phyloP scores from a whole-genome alignment of 2,797 vertebrate species.

The Myotis vivesi region DNA sequence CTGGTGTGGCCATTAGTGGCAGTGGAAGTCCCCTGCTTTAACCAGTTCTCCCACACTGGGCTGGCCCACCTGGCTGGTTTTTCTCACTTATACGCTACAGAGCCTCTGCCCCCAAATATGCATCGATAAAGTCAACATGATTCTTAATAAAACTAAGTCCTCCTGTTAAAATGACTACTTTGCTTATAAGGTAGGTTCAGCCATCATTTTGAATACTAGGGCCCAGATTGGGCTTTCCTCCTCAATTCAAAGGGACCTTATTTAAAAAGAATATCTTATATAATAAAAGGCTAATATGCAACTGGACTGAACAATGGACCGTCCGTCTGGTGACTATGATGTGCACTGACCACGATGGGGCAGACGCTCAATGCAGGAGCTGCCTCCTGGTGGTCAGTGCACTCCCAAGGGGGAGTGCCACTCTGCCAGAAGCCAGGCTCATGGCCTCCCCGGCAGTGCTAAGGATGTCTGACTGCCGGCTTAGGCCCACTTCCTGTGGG shows the following conservation, averaged over 20 bases:
- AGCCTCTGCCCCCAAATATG: background rate
- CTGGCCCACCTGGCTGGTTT: background rate
- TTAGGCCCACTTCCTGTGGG: too few relatives aligned
- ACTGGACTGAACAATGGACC: too few relatives aligned
- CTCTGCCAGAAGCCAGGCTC: too few relatives aligned
- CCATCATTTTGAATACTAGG: background rate
- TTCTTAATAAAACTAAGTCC: background rate
- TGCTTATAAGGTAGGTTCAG: background rate
- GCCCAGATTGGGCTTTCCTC: background rate
- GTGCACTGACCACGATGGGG: too few relatives aligned
- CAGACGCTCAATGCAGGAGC: too few relatives aligned
- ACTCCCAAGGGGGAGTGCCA: too few relatives aligned
- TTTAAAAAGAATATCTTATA: background rate
- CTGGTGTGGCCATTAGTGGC: background rate
- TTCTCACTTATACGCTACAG: background rate
- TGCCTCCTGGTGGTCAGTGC: too few relatives aligned
- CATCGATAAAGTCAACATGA: background rate
- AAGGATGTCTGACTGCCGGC: too few relatives aligned
- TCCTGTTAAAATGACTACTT: background rate
- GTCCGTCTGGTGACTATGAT: too few relatives aligned
- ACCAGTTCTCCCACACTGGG: background rate
- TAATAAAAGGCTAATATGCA: too few relatives aligned
- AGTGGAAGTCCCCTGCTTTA: background rate
- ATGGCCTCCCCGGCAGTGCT: too few relatives aligned
- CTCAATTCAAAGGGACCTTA: background rate